phyloP scores from a whole-genome alignment of 2,797 vertebrate species.

The Garrulus glandarius region DNA sequence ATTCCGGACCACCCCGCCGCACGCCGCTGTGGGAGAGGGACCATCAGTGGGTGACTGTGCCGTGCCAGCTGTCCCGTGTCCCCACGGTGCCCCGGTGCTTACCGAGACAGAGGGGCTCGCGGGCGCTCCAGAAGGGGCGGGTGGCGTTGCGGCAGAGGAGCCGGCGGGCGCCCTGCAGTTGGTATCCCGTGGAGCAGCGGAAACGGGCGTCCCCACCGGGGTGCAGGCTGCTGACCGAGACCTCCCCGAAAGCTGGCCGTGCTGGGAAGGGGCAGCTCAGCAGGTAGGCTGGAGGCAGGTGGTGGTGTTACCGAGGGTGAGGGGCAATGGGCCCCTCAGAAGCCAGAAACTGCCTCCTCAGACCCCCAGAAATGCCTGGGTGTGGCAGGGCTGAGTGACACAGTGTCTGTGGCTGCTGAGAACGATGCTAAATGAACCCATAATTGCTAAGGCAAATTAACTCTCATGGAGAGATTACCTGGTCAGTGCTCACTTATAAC shows the following conservation, averaged over 20 bases:
- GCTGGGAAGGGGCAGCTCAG: constrained; percentile 89
- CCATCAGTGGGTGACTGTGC: fast-evolving
- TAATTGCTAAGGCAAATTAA: constrained; percentile 66
- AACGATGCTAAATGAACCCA: constrained; percentile 28
- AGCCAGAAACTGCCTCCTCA: background rate
- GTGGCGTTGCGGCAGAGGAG: constrained; percentile 89
- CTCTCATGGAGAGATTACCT: background rate
- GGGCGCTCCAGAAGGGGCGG: constrained; percentile 90
- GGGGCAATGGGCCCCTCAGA: no score
- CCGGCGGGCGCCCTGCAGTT: constrained; percentile 80
- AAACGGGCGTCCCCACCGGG: constrained; percentile 88
- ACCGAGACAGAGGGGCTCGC: constrained; percentile 86
- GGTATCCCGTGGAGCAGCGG: constrained; percentile 87
- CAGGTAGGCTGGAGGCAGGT: constrained; percentile 77
- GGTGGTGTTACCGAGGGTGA: fast-evolving
- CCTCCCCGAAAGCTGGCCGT: constrained; percentile 83
- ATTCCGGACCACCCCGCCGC: constrained; percentile 90
- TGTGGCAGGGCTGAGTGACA: background rate
- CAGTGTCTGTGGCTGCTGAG: background rate
- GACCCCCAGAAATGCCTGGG: background rate
- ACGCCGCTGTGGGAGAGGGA: constrained; percentile 76
- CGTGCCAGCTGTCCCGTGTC: fast-evolving
- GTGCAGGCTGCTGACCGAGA: constrained; percentile 90
- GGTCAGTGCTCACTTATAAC: constrained; percentile 6
- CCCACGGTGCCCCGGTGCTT: background rate